These are phyloP conservation scores for Mesocricetus auratus DNA, from an alignment of 2,113 vertebrate species.

Conservation along the genomic window DNA sequence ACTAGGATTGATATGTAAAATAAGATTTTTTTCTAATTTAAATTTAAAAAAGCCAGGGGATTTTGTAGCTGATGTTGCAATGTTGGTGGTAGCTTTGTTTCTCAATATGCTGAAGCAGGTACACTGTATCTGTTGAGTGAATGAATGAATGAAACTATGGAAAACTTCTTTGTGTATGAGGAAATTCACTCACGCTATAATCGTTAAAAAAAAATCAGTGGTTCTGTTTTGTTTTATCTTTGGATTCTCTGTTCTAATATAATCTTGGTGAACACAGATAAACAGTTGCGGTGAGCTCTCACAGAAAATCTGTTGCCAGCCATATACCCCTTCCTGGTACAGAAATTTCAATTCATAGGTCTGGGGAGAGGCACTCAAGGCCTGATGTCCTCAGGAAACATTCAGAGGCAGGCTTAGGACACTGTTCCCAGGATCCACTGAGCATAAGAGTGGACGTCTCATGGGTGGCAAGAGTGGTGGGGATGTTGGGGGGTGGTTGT, in stretches of 20 bases:
- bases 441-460: background rate
- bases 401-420: background rate
- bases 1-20: no score
- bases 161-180: background rate
- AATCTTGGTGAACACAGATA: background rate
- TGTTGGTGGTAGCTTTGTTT: background rate
- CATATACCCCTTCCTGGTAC: background rate
- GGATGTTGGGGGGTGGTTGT: no score
- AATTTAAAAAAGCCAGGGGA: background rate
- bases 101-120: background rate
- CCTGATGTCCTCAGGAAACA: background rate
- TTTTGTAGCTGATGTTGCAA: background rate
- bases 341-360: background rate
- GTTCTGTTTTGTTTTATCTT: background rate
- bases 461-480: no score
- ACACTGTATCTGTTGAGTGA: background rate
- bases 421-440: no score
- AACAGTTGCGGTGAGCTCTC: background rate
- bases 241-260: constrained; percentile 6
- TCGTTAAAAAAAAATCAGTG: constrained; percentile 38
- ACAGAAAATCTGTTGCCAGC: background rate
- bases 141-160: background rate
- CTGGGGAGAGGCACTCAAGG: background rate
- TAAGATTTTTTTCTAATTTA: no score
- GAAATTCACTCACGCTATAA: background rate